Conservation (phyloP, 2,113 vertebrate species). For the Cheirogaleus medius region DNA sequence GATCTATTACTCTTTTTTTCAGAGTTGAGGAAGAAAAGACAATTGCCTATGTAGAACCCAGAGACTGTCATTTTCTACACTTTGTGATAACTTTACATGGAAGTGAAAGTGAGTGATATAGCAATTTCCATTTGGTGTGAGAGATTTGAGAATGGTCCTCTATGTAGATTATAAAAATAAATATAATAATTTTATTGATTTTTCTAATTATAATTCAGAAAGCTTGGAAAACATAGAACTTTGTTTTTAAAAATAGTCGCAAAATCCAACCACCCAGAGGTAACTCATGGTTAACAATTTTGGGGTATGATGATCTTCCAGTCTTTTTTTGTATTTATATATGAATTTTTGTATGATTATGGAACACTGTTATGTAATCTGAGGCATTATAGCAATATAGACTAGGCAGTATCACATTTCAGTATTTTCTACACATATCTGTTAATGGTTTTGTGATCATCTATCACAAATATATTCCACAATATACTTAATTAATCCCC, state of each 20-base stretch:
- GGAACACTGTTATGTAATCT: background rate
- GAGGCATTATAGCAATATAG: background rate
- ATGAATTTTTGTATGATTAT: background rate
- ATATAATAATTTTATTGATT: background rate
- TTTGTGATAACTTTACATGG: background rate
- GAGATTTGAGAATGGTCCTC: background rate
- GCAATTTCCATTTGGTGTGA: background rate
- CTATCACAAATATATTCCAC: background rate
- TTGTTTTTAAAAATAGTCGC: background rate
- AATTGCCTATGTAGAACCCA: background rate
- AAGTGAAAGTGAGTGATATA: background rate
- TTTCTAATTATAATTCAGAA: background rate
- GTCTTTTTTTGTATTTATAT: background rate
- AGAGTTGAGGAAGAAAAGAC: background rate
- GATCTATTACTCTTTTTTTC: background rate
- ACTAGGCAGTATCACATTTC: background rate
- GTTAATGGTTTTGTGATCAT: background rate
- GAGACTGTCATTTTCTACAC: background rate
- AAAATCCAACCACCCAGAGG: background rate
- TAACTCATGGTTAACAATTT: background rate
- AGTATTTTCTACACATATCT: background rate
- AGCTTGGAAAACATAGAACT: background rate
- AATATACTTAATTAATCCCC: background rate
- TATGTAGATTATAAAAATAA: background rate
- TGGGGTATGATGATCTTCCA: background rate